phyloP scores from a whole-genome alignment of 2,797 vertebrate species.

The Microctenopoma steveboyesi region DNA sequence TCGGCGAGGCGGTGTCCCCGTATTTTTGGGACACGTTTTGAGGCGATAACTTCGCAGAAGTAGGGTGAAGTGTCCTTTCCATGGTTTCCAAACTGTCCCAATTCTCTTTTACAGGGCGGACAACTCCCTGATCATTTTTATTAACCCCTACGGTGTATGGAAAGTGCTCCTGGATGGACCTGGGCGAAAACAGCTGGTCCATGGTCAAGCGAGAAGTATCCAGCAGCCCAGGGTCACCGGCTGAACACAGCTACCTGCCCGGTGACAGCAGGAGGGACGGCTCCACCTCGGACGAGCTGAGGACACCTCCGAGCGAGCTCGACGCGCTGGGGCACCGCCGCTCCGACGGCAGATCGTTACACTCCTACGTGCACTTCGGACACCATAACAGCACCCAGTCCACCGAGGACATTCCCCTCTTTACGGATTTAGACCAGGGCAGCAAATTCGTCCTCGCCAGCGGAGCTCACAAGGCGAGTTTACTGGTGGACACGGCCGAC shows the following conservation, averaged over 20 bases:
- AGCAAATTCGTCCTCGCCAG: conserved; percentile 92
- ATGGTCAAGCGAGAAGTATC: conserved; percentile 92
- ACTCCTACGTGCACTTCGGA: conserved; percentile 89
- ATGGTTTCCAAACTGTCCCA: conserved; percentile 17
- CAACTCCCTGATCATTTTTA: conserved; percentile 69
- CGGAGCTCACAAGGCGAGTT: conserved; percentile 88
- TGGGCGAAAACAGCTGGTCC: conserved; percentile 95
- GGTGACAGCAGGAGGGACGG: conserved; percentile 84
- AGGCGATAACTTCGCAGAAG: neutral
- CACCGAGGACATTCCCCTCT: conserved; percentile 92
- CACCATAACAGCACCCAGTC: conserved; percentile 84
- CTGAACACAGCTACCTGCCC: conserved; percentile 83
- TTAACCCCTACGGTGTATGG: conserved; percentile 77
- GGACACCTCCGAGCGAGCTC: conserved; percentile 83
- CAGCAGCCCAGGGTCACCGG: conserved; percentile 85
- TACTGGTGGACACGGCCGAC: conserved; percentile 89
- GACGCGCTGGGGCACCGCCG: conserved; percentile 86
- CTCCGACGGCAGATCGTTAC: conserved; percentile 84
- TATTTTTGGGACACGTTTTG: conserved; percentile 14
- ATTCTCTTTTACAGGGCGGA: conserved; percentile 61
- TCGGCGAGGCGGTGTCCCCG: conserved; percentile 10
- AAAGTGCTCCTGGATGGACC: conserved; percentile 96
- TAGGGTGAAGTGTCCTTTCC: neutral
- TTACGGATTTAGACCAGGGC: conserved; percentile 95
- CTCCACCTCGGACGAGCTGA: conserved; percentile 81